Base-by-base conservation (phyloP, 2,113 vertebrate species). In the Corapipo altera region DNA sequence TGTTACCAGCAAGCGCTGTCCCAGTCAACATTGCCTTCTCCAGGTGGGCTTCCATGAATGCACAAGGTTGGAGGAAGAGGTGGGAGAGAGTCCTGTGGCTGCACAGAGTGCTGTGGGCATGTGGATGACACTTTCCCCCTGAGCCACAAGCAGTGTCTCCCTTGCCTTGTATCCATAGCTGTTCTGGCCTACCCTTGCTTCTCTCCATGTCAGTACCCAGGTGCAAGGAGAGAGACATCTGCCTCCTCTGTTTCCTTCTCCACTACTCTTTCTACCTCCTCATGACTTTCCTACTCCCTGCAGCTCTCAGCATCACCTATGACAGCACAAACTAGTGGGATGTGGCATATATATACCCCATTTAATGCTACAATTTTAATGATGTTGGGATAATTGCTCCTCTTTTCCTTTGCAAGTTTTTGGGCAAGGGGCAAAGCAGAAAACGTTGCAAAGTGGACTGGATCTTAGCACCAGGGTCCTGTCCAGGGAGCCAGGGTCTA, bases 131-230 rank as follows among this genome's bases (percentile, higher is more conserved):
- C 15, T 12, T 1, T 71, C 6, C 37, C 10, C 62, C 51, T 52
- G 51, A 15, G 26, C 26, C 15, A 46, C 18, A 46, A 15, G 19
- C 10, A 44, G 30, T 1, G 7, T 22, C 27, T 86, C 28, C 17
- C 8, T 16, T 54, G 27, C 62, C 17, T 54, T 24, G 27, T 33
- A 1, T 28, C 7, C 24, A 3, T 43, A 16, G n/a, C 27, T 69
- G 32, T 13, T 41, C 32, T 59, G 76, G 8, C 32, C 9, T 70
- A 8, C 19, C 9, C 28, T 90, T 65, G 44, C 20, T 86, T 83
- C 52, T 61, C 23, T 35, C 33, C 0, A 0, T 61, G 21, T 46
- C 30, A 79, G 32, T 39, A 49, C 44, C 8, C 55, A 3, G 2
- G 5, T 65, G 39, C 44, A 62, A 74, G 28, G 55, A 41, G 15